Evolutionary conservation across 2,113 vertebrate genomes (phyloP).

Genomic region (Myotis brandtii): DNA sequence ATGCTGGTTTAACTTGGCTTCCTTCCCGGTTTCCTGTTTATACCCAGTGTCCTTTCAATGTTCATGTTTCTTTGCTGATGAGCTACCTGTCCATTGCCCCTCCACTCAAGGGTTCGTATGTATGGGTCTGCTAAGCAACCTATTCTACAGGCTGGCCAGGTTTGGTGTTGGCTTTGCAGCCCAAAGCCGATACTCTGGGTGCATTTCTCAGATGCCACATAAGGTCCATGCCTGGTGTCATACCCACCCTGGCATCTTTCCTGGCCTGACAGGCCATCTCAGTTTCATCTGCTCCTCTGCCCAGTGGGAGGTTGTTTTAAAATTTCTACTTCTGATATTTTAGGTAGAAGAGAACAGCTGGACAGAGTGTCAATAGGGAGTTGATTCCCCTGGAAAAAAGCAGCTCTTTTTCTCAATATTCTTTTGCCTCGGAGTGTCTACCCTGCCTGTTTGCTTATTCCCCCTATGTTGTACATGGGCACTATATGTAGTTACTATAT

Average conservation of each 20-base stretch:
- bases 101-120: neutral
- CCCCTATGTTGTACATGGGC: neutral
- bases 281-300: neutral
- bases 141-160: neutral
- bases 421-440: neutral
- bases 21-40: neutral
- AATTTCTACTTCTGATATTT: neutral
- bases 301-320: neutral
- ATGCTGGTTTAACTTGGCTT: neutral
- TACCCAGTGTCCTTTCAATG: neutral
- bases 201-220: neutral
- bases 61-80: neutral
- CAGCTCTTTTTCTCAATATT: neutral
- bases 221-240: neutral
- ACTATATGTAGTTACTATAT: neutral
- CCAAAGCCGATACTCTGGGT: accelerated
- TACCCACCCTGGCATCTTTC: neutral
- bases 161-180: neutral
- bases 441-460: neutral
- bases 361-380: neutral
- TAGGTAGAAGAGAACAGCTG: neutral
- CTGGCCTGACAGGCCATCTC: neutral
- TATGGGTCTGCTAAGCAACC: neutral
- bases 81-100: neutral
- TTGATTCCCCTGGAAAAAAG: neutral